Evolutionary conservation across 30 jellyfish, hydroid and myxozoan genomes (phyloP).

Genomic region (Aurelia aurita): DNA sequence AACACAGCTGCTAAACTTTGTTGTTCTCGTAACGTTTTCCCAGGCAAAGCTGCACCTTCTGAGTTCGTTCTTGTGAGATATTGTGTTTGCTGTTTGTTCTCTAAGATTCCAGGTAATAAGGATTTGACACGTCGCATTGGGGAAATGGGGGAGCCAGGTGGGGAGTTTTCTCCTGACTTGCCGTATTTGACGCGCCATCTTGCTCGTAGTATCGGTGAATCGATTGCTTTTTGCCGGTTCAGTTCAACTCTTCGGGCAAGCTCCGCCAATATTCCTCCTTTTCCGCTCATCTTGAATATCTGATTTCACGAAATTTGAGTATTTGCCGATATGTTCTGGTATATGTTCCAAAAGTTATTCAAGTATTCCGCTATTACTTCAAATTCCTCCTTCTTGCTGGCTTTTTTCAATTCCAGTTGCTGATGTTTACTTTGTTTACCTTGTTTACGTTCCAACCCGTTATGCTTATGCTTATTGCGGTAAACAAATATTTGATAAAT

Average conservation of each 20-base stretch:
- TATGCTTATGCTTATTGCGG: too few relatives aligned
- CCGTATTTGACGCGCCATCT: slow-evolving; percentile 48
- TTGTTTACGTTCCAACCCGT: too few relatives aligned
- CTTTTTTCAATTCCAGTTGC: too few relatives aligned
- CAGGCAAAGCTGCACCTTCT: slow-evolving; percentile 9
- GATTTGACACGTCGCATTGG: slow-evolving; percentile 36
- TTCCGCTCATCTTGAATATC: slow-evolving; percentile 16
- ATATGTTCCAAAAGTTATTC: too few relatives aligned
- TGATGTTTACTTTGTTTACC: too few relatives aligned
- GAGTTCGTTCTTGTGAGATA: slow-evolving; percentile 35
- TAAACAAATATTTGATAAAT: too few relatives aligned
- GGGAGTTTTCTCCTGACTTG: not conserved
- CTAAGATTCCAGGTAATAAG: slow-evolving; percentile 39
- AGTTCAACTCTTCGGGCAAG: slow-evolving; percentile 70
- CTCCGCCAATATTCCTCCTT: slow-evolving; percentile 59
- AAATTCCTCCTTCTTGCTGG: too few relatives aligned
- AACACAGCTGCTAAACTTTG: slow-evolving; percentile 24
- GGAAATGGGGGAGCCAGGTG: slow-evolving; percentile 10
- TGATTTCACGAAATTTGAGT: not conserved
- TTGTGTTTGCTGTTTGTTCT: not conserved
- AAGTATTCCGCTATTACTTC: too few relatives aligned
- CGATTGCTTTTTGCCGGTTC: slow-evolving; percentile 68
- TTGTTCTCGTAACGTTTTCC: slow-evolving; percentile 15
- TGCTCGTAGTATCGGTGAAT: slow-evolving; percentile 70
- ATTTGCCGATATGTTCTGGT: too few relatives aligned